phyloP scores from a whole-genome alignment of 2,888 invertebrate species.

The Dolomedes plantarius region DNA sequence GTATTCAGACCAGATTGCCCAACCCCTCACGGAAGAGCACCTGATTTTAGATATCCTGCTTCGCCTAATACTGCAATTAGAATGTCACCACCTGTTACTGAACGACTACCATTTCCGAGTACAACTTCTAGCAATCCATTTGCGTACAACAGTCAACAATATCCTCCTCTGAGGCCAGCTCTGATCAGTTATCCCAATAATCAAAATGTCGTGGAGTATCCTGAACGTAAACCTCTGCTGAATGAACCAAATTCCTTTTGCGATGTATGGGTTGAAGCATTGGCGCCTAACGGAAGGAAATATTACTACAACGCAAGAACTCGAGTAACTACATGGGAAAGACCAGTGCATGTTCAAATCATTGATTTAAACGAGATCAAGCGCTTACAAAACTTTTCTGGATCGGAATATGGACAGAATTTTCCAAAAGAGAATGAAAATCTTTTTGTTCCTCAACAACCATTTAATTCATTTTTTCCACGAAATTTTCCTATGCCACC shows the following conservation, averaged over 20 bases:
- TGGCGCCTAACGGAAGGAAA: conserved; percentile 1
- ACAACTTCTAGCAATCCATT: background rate
- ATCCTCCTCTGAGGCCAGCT: background rate
- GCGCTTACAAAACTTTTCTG: background rate
- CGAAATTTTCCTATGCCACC: background rate
- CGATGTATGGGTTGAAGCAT: conserved; percentile 48
- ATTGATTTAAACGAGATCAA: conserved; percentile 11
- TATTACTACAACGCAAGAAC: conserved; percentile 44
- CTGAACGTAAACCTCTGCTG: too few species aligned
- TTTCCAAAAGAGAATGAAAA: background rate
- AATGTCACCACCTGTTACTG: background rate
- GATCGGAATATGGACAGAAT: background rate
- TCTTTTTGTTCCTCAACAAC: background rate
- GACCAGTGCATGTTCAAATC: conserved; percentile 25
- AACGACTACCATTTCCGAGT: background rate
- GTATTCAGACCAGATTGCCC: background rate
- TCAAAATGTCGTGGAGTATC: too few species aligned
- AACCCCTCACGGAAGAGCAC: background rate
- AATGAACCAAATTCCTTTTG: background rate
- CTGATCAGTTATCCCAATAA: too few species aligned
- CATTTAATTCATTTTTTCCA: background rate
- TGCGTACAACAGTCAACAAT: background rate
- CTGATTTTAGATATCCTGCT: background rate
- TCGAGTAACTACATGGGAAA: conserved; percentile 26
- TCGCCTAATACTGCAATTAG: background rate